Base-by-base conservation (phyloP, 2,797 vertebrate species). In the Sebastes hubbsi region DNA sequence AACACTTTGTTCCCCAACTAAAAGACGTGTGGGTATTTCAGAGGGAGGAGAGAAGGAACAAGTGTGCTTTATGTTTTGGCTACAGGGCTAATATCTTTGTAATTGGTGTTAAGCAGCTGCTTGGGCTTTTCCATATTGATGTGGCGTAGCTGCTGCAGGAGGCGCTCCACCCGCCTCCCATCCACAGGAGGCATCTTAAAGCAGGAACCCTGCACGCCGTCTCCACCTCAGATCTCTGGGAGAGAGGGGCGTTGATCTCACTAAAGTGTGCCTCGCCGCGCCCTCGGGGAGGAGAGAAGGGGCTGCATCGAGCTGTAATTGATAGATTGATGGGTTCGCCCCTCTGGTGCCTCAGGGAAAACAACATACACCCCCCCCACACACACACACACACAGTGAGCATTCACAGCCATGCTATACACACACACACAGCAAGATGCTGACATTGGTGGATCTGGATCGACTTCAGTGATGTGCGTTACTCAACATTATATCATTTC, bases 241-340 rank as follows among this genome's bases (percentile, higher is more conserved):
- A 82, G 54, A 82, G 60, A 55, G 38, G 65, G 46, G 20, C 58
- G 84, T 67, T 67, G 56, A 81, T 80, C 62, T 78, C 36, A 14
- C 69, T 78, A 74, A 86, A 90, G 73, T 81, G 77, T 84, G 82
- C 64, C 81, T 85, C 9, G 10, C 74, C 22, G 9, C 34, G 36
- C 84, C 82, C 69, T 66, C 16, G 0, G 80, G 87, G 78, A 34
- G 42, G 32, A 80, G 42, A 70, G 30, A 54, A 8, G 54, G 67
- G 68, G 79, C 62, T 59, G 78, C 20, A 29, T 70, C 29, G 52
- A 76, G 75, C 84, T 89, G 77, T 84, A 85, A 88, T 87, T 89
- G 87, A 92, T 86, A 84, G 81, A 91, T 85, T 91, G 90, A 89
- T 89, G 78, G 78, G 64, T 81, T 83, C 61, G 73, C 56, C 70